Evolutionary conservation across 1,140 invertebrate species (phyloP).

Genomic region (Drosophila cardini): DNA sequence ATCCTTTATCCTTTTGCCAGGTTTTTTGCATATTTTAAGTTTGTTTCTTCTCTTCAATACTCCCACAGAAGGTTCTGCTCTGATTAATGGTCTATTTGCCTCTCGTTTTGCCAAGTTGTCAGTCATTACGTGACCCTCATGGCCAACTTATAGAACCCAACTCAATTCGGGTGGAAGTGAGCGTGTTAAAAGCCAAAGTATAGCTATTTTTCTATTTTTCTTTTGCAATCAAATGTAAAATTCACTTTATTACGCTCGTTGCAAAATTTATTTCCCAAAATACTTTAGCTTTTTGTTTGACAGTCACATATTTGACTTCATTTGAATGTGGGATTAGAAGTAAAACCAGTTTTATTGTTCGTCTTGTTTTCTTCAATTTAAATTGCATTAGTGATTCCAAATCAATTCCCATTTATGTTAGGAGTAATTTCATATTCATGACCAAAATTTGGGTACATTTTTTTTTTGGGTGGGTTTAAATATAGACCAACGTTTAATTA

Average conservation of each 20-base stretch:
- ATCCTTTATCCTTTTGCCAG: not conserved
- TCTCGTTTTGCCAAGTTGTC: constrained; percentile 15
- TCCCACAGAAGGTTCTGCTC: not conserved
- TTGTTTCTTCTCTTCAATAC: not conserved
- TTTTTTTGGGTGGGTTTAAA: constrained; percentile 1
- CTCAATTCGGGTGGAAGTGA: not conserved
- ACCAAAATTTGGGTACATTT: not conserved
- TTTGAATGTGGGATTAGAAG: too few species aligned
- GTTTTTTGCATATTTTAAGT: constrained; percentile 1
- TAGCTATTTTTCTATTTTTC: constrained; percentile 7
- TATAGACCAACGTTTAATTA: constrained; percentile 33
- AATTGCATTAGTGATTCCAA: not conserved
- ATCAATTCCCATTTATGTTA: not conserved
- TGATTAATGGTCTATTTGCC: constrained; percentile 17
- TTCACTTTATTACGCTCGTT: too few species aligned
- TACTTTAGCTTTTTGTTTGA: too few species aligned
- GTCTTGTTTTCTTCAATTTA: too few species aligned
- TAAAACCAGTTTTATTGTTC: too few species aligned
- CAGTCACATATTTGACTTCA: not conserved
- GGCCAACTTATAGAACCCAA: constrained; percentile 5
- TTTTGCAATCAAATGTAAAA: not conserved
- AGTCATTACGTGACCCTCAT: constrained; percentile 6
- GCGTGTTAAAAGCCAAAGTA: not conserved
- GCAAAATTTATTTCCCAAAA: too few species aligned
- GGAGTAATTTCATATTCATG: constrained; percentile 14